Base-by-base conservation (phyloP, 2,888 invertebrate species). In the Pachymerium ferrugineum region DNA sequence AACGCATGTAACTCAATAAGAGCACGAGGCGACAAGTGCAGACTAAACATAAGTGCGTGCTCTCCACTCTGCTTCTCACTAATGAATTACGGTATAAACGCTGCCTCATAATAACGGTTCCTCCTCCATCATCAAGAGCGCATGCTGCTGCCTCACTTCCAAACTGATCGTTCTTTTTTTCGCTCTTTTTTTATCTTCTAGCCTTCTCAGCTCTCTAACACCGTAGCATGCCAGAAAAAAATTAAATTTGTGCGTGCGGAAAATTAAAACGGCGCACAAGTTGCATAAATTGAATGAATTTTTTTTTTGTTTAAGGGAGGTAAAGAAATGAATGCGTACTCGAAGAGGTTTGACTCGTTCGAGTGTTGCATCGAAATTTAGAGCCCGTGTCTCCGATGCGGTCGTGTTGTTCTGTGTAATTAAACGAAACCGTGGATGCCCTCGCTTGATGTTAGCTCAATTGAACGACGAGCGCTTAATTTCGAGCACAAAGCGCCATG, bases 391-490 rank as follows among this genome's bases (percentile, higher is more conserved):
- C 25, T 62, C 62, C 62, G 62, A 62, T 62, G 62, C 62, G 62
- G 62, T 62, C 28, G 62, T 62, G 69, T 33, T 69, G 69, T 33
- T 19, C 33, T 69, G 30, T 69, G 69, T 69, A 69, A 69, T 69
- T 69, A 69, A 69, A 62, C 62, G 62, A 62, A 69, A 69, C 69
- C 69, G 31, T 31, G 69, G 30, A 33, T 30, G 31, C 30, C 69
- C 69, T 19, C 30, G 69, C 22, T 33, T 30, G 33, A 69, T 30
- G 69, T 69, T 69, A 30, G 69, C 69, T 33, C 69, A 71, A 71
- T 71, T 38, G 71, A 71, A 71, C 38, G 62, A 62, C 62, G 33
- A 31, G 35, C 35, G 71, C 71, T 71, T 71, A 71, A 71, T 71
- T 71, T 71, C 38, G 35, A 35, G 71, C 31, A 71, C 71, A 71